Evolutionary conservation across 2,797 vertebrate genomes (phyloP), one percentile per base, ranked within the genome.

Genomic region (Pipistrellus kuhlii): DNA sequence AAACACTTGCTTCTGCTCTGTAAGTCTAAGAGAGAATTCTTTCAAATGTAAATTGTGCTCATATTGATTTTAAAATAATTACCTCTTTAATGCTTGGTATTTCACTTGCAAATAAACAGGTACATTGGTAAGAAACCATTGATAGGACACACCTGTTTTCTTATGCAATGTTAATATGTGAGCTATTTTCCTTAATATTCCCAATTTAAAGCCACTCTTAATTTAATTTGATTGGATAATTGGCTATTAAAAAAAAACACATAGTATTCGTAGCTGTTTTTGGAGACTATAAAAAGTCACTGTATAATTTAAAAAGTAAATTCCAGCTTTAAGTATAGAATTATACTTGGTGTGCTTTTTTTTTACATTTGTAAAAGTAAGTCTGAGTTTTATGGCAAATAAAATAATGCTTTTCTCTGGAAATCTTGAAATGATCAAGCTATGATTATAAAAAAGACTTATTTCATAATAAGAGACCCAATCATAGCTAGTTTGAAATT

Each of bases 161-260:
- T 41, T 72, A 46, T 62, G 1, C 5, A 21, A 8, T 57, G 92
- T 84, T 95, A 95, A 86, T 96, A 48, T 90, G 64, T 97, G 38
- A 97, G n/a, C 1, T 14, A 12, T 96, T 97, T 97, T 96, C 84
- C 94, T 95, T 95, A 83, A 92, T 94, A 94, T 97, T 98, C 96
- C 98, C 96, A 98, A 96, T 98, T 98, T 98, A 98, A 98, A 98
- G 98, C 98, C 98, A 98, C 98, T 98, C 98, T 96, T 94, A 59
- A 69, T 72, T 85, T 76, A 92, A 84, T 94, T 71, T 88, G 4
- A 69, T 85, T 71, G n/a, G 3, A 25, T 12, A 91, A 10, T 51
- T 81, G 30, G 8, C 5, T 73, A 0, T 91, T 44, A 4, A 93
- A 87, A 76, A 64, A 14, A 11, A 1, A n/a, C 11, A 62, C 27